Evolutionary conservation across 1,140 invertebrate genomes (phyloP).

Genomic region (Pogonomyrmex californicus): DNA sequence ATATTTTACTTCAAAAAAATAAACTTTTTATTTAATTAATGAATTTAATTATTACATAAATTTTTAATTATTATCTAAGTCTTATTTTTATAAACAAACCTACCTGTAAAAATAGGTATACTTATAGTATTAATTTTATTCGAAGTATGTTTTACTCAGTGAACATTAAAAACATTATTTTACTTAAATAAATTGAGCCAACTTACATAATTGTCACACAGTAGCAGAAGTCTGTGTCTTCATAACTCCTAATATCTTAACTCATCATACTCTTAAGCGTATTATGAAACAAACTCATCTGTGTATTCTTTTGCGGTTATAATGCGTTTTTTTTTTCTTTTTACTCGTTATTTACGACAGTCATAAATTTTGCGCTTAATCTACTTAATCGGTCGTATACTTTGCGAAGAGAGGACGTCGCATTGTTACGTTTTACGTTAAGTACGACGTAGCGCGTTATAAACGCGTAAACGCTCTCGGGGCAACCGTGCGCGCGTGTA

Average conservation of each 20-base stretch:
- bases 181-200: not conserved
- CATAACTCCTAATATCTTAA: not conserved
- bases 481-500: slow-evolving; percentile 78
- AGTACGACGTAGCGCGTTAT: slow-evolving; percentile 9
- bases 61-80: not conserved
- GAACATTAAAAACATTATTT: not conserved
- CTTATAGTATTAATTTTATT: not conserved
- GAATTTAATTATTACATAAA: not conserved
- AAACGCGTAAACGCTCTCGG: slow-evolving; percentile 37
- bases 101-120: no score
- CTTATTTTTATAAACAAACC: not conserved
- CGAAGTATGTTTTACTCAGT: not conserved
- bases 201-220: not conserved
- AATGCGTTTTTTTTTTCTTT: not conserved
- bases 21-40: no score
- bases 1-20: no score
- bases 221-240: not conserved
- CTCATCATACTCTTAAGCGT: no score
- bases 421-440: not conserved
- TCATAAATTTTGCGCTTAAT: slow-evolving; percentile 24
- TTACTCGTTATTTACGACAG: not conserved
- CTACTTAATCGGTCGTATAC: slow-evolving; percentile 8
- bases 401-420: not conserved
- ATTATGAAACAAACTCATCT: not conserved
- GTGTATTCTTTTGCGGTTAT: no score